A percentile compares a stretch with the other conserved stretches of the same genome.
Evolutionary conservation across 2,888 invertebrate genomes (phyloP).

Genomic region (Apamea anceps): DNA sequence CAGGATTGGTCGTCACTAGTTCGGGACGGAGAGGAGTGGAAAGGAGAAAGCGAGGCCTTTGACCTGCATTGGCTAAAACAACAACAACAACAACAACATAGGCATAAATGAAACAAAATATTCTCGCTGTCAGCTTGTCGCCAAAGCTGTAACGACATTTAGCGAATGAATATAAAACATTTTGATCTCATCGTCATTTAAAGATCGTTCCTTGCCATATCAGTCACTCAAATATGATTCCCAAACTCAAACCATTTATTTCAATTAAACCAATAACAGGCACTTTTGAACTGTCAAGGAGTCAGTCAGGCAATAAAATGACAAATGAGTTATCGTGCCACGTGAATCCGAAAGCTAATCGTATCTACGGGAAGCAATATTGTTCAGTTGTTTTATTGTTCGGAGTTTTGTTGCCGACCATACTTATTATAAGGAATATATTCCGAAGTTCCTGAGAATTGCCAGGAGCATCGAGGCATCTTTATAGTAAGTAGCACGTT

Average conservation of each 20-base stretch:
- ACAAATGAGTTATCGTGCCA: conserved; percentile 2
- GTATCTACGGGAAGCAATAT: background rate
- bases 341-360: background rate
- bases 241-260: background rate
- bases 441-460: conserved; percentile 43
- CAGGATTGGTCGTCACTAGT: too few relatives aligned
- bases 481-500: conserved; percentile 14
- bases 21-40: too few relatives aligned
- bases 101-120: too few relatives aligned
- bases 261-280: background rate
- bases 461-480: conserved; percentile 21
- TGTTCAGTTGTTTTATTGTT: conserved; percentile 6
- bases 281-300: background rate
- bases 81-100: too few relatives aligned
- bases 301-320: background rate
- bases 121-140: too few relatives aligned
- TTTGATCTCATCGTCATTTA: background rate
- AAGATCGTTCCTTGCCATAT: background rate
- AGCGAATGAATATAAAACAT: background rate
- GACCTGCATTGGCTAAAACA: too few relatives aligned
- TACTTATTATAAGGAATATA: conserved; percentile 21
- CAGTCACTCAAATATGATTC: background rate
- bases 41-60: too few relatives aligned
- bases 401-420: background rate
- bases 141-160: too few relatives aligned